Percentiles rank a stretch among this genome's conserved stretches.
Conservation (phyloP, 2,888 invertebrate genomes). For the Mythimna ferrago region DNA sequence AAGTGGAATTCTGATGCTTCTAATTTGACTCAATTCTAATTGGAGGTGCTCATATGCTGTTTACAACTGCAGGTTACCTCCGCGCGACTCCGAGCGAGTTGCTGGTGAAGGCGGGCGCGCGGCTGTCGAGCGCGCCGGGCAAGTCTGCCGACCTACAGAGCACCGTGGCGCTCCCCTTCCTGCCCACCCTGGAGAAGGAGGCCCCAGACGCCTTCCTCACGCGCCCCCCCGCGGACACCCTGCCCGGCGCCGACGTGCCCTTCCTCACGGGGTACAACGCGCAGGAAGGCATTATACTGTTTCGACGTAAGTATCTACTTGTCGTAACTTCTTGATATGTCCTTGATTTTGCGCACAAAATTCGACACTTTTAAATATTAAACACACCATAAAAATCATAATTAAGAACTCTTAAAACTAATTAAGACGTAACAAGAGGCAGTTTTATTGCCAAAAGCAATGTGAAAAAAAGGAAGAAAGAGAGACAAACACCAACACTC, state of each 20-base stretch:
- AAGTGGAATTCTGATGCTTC: neutral
- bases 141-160: constrained; percentile 87
- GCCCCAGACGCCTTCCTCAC: constrained; percentile 89
- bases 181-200: constrained; percentile 88
- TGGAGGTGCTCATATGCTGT: neutral
- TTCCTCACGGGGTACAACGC: constrained; percentile 92
- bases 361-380: too few relatives aligned
- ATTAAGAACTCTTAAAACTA: too few relatives aligned
- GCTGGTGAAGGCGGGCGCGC: constrained; percentile 90
- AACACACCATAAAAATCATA: too few relatives aligned
- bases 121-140: constrained; percentile 85
- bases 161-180: constrained; percentile 91
- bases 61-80: constrained; percentile 83
- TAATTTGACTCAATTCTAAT: neutral
- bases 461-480: neutral
- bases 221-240: constrained; percentile 83
- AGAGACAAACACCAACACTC: neutral
- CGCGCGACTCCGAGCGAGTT: constrained; percentile 91
- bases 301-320: constrained; percentile 84
- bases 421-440: too few relatives aligned
- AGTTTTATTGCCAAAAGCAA: too few relatives aligned
- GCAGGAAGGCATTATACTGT: constrained; percentile 92
- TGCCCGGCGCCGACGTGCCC: constrained; percentile 90
- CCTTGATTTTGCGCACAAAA: too few relatives aligned
- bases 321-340: neutral